Evolutionary conservation across 1,140 invertebrate genomes (phyloP).

Genomic region (Saccostrea echinata): DNA sequence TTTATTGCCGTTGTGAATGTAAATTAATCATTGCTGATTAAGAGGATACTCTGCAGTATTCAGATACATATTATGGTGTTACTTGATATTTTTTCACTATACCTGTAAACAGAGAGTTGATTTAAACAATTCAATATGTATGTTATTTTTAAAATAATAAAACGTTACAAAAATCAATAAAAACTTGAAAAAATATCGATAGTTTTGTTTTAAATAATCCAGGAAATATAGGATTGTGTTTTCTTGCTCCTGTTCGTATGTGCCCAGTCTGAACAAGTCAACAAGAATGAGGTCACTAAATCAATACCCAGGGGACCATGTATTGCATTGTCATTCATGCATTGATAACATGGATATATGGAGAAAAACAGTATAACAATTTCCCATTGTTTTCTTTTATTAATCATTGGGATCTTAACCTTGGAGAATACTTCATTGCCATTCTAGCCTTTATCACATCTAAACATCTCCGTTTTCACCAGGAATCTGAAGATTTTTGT

Average conservation of each 20-base stretch:
- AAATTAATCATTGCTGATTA: background rate
- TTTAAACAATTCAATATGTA: background rate
- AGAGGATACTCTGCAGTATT: background rate
- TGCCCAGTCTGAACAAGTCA: background rate
- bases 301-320: background rate
- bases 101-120: background rate
- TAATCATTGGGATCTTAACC: background rate
- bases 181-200: background rate
- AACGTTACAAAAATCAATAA: constrained; percentile 7
- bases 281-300: too few relatives aligned
- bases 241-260: too few relatives aligned
- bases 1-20: background rate
- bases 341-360: background rate
- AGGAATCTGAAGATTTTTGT: constrained; percentile 3
- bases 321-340: background rate
- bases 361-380: background rate
- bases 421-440: constrained; percentile 6
- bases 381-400: background rate
- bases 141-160: background rate
- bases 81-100: background rate
- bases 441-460: background rate
- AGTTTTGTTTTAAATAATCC: background rate
- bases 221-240: background rate
- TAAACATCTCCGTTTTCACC: background rate
- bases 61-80: background rate